These are phyloP conservation scores for Speoplatyrhinus poulsoni DNA, from an alignment of 2,113 vertebrate species.

Conservation along the genomic window DNA sequence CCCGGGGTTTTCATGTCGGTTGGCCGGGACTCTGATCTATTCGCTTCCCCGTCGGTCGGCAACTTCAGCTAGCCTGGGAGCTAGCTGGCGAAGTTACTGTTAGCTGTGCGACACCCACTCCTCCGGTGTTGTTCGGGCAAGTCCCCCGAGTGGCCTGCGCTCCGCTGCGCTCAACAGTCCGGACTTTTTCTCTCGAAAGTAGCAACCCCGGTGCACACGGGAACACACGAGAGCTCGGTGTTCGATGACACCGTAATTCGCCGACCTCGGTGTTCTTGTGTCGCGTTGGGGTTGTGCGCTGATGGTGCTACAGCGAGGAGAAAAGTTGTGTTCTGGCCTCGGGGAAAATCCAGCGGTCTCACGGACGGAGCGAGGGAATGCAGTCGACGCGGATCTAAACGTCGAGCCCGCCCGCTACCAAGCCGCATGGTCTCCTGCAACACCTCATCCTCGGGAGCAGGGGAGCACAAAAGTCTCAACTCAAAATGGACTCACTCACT, in stretches of 20 bases:
- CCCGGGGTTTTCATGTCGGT: slow-evolving; percentile 75
- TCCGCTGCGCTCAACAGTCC: not conserved
- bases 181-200: not conserved
- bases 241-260: not conserved
- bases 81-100: slow-evolving; percentile 36
- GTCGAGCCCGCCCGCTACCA: slow-evolving; percentile 43
- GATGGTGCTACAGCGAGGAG: not conserved
- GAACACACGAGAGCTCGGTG: not conserved
- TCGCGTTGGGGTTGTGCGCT: not conserved
- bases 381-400: slow-evolving; percentile 36
- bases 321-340: slow-evolving; percentile 56
- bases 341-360: slow-evolving; percentile 53
- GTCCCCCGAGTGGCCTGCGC: slow-evolving; percentile 20
- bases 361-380: slow-evolving; percentile 63
- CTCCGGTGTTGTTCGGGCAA: slow-evolving; percentile 52
- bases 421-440: slow-evolving; percentile 66
- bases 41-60: slow-evolving; percentile 44
- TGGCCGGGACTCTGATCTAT: slow-evolving; percentile 16
- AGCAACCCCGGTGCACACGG: not conserved
- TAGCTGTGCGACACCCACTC: slow-evolving; percentile 54
- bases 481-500: slow-evolving; percentile 51
- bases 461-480: slow-evolving; percentile 36
- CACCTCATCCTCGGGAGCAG: slow-evolving; percentile 40
- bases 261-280: slow-evolving; percentile 4
- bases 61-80: slow-evolving; percentile 52